Conservation (phyloP, 2,113 vertebrate species). For the Mellivora capensis region DNA sequence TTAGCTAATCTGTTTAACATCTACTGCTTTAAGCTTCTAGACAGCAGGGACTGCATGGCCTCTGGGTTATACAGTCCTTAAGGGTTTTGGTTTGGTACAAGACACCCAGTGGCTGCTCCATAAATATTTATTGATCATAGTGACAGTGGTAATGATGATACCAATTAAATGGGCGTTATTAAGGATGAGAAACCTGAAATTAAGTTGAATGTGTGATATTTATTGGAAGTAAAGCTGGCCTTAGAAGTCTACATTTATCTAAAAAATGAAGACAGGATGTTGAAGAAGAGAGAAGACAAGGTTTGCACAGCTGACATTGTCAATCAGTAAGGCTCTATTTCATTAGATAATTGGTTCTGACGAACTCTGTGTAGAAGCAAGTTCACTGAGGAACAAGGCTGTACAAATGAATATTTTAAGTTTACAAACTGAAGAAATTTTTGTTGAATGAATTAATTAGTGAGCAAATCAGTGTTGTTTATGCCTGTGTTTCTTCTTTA, state of each 20-base stretch:
- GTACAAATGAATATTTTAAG: background rate
- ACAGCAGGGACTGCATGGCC: background rate
- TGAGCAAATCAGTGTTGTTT: background rate
- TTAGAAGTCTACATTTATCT: background rate
- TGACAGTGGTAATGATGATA: background rate
- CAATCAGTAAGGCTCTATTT: background rate
- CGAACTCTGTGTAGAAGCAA: background rate
- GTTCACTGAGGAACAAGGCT: background rate
- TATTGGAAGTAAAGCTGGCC: background rate
- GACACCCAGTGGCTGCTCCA: background rate
- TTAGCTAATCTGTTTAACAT: background rate
- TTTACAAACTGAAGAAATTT: constrained; percentile 1
- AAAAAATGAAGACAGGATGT: constrained; percentile 23
- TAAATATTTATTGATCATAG: constrained; percentile 26
- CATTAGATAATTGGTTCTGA: constrained; percentile 15
- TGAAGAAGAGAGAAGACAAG: background rate
- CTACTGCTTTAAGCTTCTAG: background rate
- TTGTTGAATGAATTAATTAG: background rate
- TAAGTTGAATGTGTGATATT: background rate
- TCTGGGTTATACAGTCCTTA: background rate
- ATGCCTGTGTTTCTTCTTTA: background rate
- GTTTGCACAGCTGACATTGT: background rate
- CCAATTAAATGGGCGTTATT: background rate
- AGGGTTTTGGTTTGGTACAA: background rate
- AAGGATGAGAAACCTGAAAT: background rate